Evolutionary conservation across 2,113 vertebrate genomes (phyloP), one percentile per base, ranked within the genome.

Genomic region (Jaculus jaculus): DNA sequence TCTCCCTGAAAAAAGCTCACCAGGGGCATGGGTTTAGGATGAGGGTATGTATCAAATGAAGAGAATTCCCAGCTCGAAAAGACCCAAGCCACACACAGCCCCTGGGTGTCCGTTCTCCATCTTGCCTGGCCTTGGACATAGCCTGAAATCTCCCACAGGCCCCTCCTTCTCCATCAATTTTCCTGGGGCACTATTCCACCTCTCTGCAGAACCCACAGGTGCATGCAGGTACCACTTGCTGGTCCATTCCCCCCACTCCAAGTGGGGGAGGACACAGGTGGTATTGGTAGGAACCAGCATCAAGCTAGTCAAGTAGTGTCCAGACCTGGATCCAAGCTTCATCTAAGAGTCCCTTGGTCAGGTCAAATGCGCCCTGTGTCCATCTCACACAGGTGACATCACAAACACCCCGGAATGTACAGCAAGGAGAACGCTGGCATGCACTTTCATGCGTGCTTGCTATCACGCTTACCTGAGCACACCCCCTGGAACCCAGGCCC

Each of bases 351-450:
- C 8, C 8, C 15, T 72, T 9, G 65, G 23, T 4, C 20, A 5
- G 73, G 32, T n/a, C 66, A 32, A 39, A 7, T 63, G 23, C 72
- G 28, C 60, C 30, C 34, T 16, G 37, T 24, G 74, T 65, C 73
- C 30, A 66, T 17, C 18, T 23, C 0, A 0, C 37, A 10, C 34
- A 58, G 30, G 91, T n/a, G 60, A 26, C 58, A 60, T n/a, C 6
- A 2, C 32, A 10, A 17, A 18, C n/a, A 21, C 93, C 42, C 15
- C 12, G 39, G 32, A 7, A 26, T 1, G 24, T 5, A 28, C 16
- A 2, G 0, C 6, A 34, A 74, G 18, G 37, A 15, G 63, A 51
- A 72, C 17, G 0, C 0, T 30, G 86, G 15, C 0, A 28, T 6
- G 24, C 13, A 30, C 30, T 34, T 21, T 9, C 4, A 5, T 6